Evolutionary conservation across 2,113 vertebrate genomes (phyloP).

Genomic region (Syrrhaptes paradoxus): DNA sequence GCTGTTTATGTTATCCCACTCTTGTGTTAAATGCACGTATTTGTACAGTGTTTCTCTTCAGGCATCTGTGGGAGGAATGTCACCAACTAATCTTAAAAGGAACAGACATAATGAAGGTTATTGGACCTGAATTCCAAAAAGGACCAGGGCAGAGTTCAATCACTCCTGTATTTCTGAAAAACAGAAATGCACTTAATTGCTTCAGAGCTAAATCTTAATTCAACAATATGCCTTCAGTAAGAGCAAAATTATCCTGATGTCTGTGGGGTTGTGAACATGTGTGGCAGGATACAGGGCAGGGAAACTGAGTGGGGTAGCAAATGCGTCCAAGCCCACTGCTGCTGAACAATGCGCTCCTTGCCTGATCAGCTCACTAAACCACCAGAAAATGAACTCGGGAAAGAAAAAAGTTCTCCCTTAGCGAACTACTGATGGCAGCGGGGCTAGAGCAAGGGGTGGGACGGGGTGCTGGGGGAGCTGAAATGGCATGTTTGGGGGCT

Average conservation of each 20-base stretch:
- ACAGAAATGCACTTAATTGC: background rate
- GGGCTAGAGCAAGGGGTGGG: background rate
- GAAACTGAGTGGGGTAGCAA: background rate
- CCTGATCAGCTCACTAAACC: background rate
- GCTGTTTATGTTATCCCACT: background rate
- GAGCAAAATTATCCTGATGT: fast-evolving
- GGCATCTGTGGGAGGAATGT: background rate
- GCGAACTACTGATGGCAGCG: background rate
- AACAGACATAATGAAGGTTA: background rate
- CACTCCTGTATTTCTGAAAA: background rate
- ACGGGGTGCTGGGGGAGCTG: fast-evolving
- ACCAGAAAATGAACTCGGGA: background rate
- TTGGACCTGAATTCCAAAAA: background rate
- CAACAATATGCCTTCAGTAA: too few relatives aligned
- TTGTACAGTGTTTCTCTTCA: background rate
- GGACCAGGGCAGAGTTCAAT: background rate
- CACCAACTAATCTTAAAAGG: background rate
- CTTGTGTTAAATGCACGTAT: background rate
- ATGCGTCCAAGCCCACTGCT: fast-evolving
- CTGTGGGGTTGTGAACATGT: fast-evolving
- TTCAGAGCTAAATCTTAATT: background rate
- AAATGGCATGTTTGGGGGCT: background rate
- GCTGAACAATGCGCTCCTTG: background rate
- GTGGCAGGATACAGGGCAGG: fast-evolving
- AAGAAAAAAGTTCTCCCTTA: background rate